These are phyloP conservation scores for Cordilura impudica DNA, from an alignment of 2,888 invertebrate species.

Conservation along the genomic window DNA sequence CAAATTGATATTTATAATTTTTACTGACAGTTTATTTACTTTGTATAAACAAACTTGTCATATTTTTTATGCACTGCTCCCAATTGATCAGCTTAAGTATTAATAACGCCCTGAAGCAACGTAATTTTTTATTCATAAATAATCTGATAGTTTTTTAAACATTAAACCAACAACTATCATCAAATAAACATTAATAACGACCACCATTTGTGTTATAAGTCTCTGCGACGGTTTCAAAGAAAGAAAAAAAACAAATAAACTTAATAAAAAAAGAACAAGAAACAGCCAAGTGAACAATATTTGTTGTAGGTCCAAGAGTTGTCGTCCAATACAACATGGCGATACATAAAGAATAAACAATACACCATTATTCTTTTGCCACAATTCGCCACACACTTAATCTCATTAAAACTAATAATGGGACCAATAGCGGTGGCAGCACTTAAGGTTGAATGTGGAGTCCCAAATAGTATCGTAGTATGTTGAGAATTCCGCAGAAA, in stretches of 20 bases:
- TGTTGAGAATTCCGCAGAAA: not conserved
- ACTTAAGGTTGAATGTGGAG: constrained; percentile 14
- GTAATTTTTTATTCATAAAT: constrained; percentile 43
- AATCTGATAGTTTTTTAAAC: constrained; percentile 46
- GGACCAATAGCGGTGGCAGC: constrained; percentile 28
- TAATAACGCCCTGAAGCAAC: constrained; percentile 26
- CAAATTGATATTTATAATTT: constrained; percentile 41
- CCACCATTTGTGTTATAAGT: constrained; percentile 54
- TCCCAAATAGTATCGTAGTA: not conserved
- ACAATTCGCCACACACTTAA: constrained; percentile 68
- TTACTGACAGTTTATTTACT: constrained; percentile 28
- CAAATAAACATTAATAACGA: constrained; percentile 52
- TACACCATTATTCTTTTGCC: constrained; percentile 59
- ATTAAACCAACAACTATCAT: constrained; percentile 37
- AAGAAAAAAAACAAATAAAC: constrained; percentile 9
- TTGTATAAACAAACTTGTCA: constrained; percentile 28
- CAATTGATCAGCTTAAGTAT: constrained; percentile 52
- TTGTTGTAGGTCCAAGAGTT: not conserved
- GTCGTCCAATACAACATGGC: constrained; percentile 30
- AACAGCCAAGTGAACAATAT: not conserved
- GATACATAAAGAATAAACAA: constrained; percentile 41
- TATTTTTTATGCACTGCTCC: constrained; percentile 21
- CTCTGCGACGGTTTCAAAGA: not conserved
- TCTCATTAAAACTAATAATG: constrained; percentile 68
- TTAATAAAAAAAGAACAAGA: not conserved